These are phyloP conservation scores for Ursus arctos DNA, from an alignment of 2,113 vertebrate genomes.

Conservation along the genomic window DNA sequence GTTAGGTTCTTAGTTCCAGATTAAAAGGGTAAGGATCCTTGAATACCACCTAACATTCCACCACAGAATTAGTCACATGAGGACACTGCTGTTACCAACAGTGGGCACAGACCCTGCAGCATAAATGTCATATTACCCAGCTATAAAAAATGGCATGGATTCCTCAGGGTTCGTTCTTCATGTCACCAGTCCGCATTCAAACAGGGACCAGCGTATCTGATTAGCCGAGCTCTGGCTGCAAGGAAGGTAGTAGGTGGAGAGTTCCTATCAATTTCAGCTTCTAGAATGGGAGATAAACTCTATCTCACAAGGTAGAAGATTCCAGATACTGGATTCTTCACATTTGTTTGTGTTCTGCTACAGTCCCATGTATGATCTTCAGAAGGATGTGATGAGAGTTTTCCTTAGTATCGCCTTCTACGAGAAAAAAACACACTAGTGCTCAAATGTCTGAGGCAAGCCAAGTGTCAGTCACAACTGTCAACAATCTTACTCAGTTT, in stretches of 20 bases:
- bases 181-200: background rate
- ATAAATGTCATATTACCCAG: background rate
- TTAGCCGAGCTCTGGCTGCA: background rate
- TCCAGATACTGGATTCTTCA: background rate
- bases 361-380: background rate
- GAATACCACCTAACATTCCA: background rate
- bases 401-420: background rate
- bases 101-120: background rate
- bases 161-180: background rate
- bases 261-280: background rate
- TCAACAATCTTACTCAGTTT: background rate
- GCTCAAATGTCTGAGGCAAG: background rate
- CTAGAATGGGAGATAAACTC: background rate
- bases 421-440: background rate
- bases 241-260: background rate
- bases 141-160: background rate
- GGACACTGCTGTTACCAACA: background rate
- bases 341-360: background rate
- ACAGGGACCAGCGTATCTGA: background rate
- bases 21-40: background rate
- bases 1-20: background rate
- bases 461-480: background rate
- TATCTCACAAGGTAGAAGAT: background rate
- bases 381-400: background rate
- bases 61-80: background rate